Conservation (phyloP, 2,113 vertebrate genomes). For the Felis catus region DNA sequence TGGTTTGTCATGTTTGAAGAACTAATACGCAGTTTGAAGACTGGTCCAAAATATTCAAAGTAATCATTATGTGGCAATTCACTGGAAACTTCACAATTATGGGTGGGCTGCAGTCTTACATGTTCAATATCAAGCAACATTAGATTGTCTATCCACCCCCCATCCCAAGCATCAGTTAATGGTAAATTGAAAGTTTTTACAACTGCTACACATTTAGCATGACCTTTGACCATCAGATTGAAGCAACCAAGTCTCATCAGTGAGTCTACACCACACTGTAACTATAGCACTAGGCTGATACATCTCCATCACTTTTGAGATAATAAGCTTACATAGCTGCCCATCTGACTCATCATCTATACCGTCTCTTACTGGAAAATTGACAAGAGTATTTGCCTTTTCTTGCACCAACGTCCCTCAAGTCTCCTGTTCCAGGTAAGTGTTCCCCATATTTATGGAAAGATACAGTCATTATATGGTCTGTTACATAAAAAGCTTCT, state of each 20-base stretch:
- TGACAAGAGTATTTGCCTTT: constrained; percentile 93
- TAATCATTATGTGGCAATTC: constrained; percentile 90
- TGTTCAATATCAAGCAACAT: constrained; percentile 89
- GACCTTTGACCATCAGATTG: constrained; percentile 91
- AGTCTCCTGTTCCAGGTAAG: constrained; percentile 90
- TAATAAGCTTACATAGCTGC: constrained; percentile 90
- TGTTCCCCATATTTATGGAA: constrained; percentile 92
- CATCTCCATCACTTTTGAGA: constrained; percentile 92
- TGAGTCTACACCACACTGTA: constrained; percentile 90
- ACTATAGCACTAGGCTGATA: constrained; percentile 90
- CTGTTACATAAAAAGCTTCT: constrained; percentile 92
- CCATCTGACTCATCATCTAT: constrained; percentile 91
- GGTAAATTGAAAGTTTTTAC: constrained; percentile 89
- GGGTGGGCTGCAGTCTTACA: constrained; percentile 89
- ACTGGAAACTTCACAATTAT: constrained; percentile 89
- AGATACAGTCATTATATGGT: constrained; percentile 91
- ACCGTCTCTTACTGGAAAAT: constrained; percentile 91
- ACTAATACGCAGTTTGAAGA: constrained; percentile 90
- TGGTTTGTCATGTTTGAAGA: constrained; percentile 91
- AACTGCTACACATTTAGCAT: constrained; percentile 90
- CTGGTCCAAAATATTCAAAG: constrained; percentile 90
- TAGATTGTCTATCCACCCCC: constrained; percentile 90
- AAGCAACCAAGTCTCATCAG: constrained; percentile 91
- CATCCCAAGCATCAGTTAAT: constrained; percentile 85
- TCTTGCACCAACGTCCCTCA: constrained; percentile 93